Evolutionary conservation across 2,888 invertebrate genomes (phyloP).

Genomic region (Hedya salicella): DNA sequence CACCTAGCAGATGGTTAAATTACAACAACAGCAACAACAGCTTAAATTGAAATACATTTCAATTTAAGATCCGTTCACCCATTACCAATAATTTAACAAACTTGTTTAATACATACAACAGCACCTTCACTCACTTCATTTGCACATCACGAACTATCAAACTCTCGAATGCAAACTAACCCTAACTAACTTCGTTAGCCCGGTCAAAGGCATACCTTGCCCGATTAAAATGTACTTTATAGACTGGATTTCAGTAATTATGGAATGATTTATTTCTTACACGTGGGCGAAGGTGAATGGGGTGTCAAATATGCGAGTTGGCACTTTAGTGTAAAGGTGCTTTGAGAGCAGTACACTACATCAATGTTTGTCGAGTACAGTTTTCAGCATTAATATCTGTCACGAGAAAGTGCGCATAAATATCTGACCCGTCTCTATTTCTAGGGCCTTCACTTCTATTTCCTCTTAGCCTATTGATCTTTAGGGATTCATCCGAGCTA

Average conservation of each 20-base stretch:
- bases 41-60: no score
- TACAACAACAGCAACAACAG: no score
- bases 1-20: no score
- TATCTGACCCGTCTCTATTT: no score
- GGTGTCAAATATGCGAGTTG: constrained; percentile 15
- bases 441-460: no score
- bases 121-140: constrained; percentile 50
- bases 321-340: constrained; percentile 1
- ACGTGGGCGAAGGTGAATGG: constrained; percentile 38
- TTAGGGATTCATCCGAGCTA: no score
- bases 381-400: no score
- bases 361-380: no score
- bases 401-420: no score
- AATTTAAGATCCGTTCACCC: no score
- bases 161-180: constrained; percentile 55
- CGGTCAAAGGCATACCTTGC: constrained; percentile 33
- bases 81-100: not conserved
- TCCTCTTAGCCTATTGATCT: no score
- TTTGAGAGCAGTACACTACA: no score
- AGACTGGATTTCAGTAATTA: constrained; percentile 21
- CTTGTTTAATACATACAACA: not conserved
- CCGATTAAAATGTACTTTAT: constrained; percentile 32
- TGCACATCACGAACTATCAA: constrained; percentile 59
- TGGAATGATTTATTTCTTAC: constrained; percentile 20
- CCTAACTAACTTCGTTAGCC: constrained; percentile 51